Percentiles rank a stretch among this genome's conserved stretches.
Conservation (phyloP, 1,140 invertebrate genomes). For the Zeugodacus cucurbitae region DNA sequence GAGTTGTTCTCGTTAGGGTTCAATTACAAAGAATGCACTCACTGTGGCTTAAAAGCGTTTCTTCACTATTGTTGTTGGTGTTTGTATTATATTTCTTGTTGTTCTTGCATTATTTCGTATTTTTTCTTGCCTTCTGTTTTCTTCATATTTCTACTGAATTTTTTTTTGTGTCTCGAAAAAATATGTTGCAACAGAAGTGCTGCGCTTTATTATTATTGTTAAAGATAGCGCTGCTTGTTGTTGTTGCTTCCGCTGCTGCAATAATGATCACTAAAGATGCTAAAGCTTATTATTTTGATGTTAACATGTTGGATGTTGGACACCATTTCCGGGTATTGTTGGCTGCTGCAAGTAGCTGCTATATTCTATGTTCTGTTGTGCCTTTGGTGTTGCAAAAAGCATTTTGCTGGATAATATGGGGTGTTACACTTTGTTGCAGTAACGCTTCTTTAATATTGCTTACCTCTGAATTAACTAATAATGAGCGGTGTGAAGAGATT, state of each 20-base stretch:
- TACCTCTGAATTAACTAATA: background rate
- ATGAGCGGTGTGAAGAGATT: background rate
- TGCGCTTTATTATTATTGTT: slow-evolving; percentile 31
- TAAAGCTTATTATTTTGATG: slow-evolving; percentile 30
- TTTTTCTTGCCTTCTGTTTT: background rate
- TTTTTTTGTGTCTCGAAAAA: background rate
- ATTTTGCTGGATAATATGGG: background rate
- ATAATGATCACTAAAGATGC: background rate
- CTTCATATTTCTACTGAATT: too few relatives aligned
- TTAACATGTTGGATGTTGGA: background rate
- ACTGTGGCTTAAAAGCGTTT: background rate
- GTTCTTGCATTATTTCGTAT: background rate
- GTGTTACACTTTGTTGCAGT: background rate
- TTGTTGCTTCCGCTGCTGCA: background rate
- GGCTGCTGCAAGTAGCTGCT: background rate
- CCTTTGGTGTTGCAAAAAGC: background rate
- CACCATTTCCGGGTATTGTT: slow-evolving; percentile 1
- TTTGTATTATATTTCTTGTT: background rate
- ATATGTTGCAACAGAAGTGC: slow-evolving; percentile 6
- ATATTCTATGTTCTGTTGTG: background rate
- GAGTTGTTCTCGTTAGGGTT: slow-evolving; percentile 24
- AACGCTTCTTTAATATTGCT: slow-evolving; percentile 1
- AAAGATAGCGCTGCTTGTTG: background rate
- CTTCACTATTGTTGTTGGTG: background rate
- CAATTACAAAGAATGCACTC: slow-evolving; percentile 15